Percentiles rank a stretch among this genome's conserved stretches.
Evolutionary conservation across 2,113 vertebrate genomes (phyloP).

Genomic region (Nothoprocta pentlandii): DNA sequence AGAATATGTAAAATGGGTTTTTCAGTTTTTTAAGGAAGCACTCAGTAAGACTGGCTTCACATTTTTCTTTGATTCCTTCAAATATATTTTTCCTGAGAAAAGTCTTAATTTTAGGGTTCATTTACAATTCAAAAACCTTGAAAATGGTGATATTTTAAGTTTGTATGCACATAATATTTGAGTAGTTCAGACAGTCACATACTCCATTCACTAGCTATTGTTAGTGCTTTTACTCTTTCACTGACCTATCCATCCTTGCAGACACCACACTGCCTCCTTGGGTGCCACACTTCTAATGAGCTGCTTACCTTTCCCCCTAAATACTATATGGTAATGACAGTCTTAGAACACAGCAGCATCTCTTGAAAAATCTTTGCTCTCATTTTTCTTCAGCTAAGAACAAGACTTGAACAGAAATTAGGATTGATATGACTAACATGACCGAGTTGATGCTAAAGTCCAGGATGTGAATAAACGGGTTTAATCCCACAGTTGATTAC

Average conservation of each 20-base stretch:
- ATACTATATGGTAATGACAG: not conserved
- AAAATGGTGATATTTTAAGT: conserved; percentile 10
- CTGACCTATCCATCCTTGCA: not conserved
- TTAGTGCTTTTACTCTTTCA: not conserved
- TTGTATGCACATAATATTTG: not conserved
- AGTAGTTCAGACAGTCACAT: not conserved
- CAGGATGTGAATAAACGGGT: not conserved
- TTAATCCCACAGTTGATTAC: not conserved
- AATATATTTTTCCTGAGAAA: not conserved
- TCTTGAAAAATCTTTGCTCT: not conserved
- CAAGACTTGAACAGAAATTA: not conserved
- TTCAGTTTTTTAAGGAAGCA: conserved; percentile 16
- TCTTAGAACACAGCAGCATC: not conserved
- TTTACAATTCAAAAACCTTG: conserved; percentile 55
- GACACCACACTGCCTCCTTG: not conserved
- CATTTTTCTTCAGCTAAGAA: not conserved
- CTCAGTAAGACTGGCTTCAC: conserved; percentile 21
- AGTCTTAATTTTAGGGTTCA: conserved; percentile 56
- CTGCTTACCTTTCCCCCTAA: not conserved
- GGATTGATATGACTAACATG: not conserved
- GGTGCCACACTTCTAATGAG: not conserved
- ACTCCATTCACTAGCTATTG: conserved; percentile 18
- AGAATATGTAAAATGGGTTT: conserved; percentile 3
- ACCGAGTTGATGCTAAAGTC: not conserved
- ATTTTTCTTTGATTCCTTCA: conserved; percentile 31